These are phyloP conservation scores for Mugil cephalus DNA, from an alignment of 2,113 vertebrate genomes.

Conservation along the genomic window DNA sequence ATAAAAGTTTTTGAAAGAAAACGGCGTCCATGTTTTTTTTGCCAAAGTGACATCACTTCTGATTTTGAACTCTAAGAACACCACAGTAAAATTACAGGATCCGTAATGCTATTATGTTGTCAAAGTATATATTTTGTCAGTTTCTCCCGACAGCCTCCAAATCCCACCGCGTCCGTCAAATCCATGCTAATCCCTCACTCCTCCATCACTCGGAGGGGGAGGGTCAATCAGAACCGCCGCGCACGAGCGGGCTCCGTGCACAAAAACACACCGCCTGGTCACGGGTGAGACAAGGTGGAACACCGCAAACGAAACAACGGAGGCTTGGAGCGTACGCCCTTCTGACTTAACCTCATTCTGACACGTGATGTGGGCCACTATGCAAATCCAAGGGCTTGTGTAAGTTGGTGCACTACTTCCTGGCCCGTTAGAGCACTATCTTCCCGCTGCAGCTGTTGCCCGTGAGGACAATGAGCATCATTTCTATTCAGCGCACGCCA, in stretches of 20 bases:
- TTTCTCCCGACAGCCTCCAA: slow-evolving; percentile 60
- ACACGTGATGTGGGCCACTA: slow-evolving; percentile 45
- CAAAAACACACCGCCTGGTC: slow-evolving; percentile 43
- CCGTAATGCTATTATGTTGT: slow-evolving; percentile 60
- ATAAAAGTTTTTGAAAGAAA: too few relatives aligned
- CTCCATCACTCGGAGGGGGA: slow-evolving; percentile 30
- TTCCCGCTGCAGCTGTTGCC: slow-evolving; percentile 54
- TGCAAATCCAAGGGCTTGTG: slow-evolving; percentile 49
- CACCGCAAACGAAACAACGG: not conserved
- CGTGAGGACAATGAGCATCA: slow-evolving; percentile 41
- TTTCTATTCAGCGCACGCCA: slow-evolving; percentile 41
- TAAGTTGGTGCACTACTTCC: slow-evolving; percentile 15
- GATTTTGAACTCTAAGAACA: slow-evolving; percentile 21
- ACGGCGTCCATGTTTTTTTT: too few relatives aligned
- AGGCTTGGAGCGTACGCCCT: slow-evolving; percentile 2
- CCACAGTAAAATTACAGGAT: slow-evolving; percentile 15
- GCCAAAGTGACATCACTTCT: too few relatives aligned
- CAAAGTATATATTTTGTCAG: slow-evolving; percentile 66
- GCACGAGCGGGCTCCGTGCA: slow-evolving; percentile 19
- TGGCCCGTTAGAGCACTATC: slow-evolving; percentile 28
- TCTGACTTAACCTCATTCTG: slow-evolving; percentile 54
- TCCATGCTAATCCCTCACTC: slow-evolving; percentile 77
- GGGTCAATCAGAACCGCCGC: slow-evolving; percentile 30
- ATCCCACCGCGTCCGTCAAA: slow-evolving; percentile 75
- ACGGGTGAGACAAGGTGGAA: slow-evolving; percentile 42